Conservation (phyloP, 2,797 vertebrate species). For the Melanotaenia trifasciata region DNA sequence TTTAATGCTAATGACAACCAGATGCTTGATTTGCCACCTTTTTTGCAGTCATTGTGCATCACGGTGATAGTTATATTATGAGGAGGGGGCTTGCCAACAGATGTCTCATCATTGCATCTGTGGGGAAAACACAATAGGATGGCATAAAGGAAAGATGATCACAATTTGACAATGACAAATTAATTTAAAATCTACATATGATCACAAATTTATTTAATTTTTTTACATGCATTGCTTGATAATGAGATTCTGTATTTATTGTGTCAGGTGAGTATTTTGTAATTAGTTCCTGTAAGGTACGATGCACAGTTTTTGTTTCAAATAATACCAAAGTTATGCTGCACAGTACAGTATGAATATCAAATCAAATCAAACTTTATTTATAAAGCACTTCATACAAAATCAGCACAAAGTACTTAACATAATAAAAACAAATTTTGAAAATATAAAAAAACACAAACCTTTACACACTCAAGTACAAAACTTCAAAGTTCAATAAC, state of each 20-base stretch:
- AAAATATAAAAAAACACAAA: too few species aligned
- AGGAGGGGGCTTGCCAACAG: conserved; percentile 50
- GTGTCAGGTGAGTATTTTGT: conserved; percentile 5
- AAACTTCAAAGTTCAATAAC: too few species aligned
- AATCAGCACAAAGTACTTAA: too few species aligned
- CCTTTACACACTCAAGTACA: too few species aligned
- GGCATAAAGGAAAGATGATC: conserved; percentile 50
- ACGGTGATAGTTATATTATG: conserved; percentile 33
- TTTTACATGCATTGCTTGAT: conserved; percentile 4
- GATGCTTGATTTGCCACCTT: conserved; percentile 58
- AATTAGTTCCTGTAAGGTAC: conserved; percentile 1
- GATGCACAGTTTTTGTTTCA: conserved; percentile 15
- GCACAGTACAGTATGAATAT: neutral
- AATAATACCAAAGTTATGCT: conserved; percentile 16
- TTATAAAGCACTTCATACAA: too few species aligned
- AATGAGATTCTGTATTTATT: too few species aligned
- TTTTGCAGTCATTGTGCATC: conserved; percentile 58
- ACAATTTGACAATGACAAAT: conserved; percentile 63
- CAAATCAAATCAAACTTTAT: too few species aligned
- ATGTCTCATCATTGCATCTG: conserved; percentile 64
- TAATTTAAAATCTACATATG: conserved; percentile 64
- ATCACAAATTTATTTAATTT: conserved; percentile 26
- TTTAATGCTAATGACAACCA: conserved; percentile 66
- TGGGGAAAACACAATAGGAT: conserved; percentile 56
- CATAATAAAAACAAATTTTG: too few species aligned